phyloP scores from a whole-genome alignment of 2,888 invertebrate species.

The Drosophila phalerata region DNA sequence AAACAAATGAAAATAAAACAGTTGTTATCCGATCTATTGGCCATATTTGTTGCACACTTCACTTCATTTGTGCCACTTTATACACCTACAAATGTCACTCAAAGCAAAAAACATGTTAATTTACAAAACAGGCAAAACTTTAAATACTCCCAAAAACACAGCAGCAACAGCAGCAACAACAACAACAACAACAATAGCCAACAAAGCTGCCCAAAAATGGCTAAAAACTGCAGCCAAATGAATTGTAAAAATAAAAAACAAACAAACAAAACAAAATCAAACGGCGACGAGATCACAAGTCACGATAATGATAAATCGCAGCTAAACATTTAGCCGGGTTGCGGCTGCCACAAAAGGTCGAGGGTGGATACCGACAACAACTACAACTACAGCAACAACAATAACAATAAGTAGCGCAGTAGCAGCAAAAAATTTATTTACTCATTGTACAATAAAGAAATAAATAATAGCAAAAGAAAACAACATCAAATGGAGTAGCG shows the following conservation, averaged over 20 bases:
- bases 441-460: slow-evolving; percentile 80
- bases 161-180: slow-evolving; percentile 6
- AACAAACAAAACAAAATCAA: slow-evolving; percentile 55
- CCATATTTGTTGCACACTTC: slow-evolving; percentile 79
- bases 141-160: slow-evolving; percentile 55
- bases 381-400: slow-evolving; percentile 31
- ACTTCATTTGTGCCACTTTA: slow-evolving; percentile 81
- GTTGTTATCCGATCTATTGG: slow-evolving; percentile 55
- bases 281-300: slow-evolving; percentile 77
- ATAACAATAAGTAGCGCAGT: slow-evolving; percentile 63
- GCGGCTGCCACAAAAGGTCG: slow-evolving; percentile 78
- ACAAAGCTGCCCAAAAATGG: slow-evolving; percentile 61
- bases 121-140: slow-evolving; percentile 57
- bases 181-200: slow-evolving; percentile 43
- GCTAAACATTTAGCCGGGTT: slow-evolving; percentile 77
- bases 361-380: slow-evolving; percentile 70
- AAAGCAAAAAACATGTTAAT: slow-evolving; percentile 77
- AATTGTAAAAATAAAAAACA: slow-evolving; percentile 36
- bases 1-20: slow-evolving; percentile 1
- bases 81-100: slow-evolving; percentile 81
- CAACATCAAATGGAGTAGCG: slow-evolving; percentile 54
- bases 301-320: slow-evolving; percentile 82
- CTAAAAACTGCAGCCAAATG: slow-evolving; percentile 53
- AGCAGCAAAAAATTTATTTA: slow-evolving; percentile 76
- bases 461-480: slow-evolving; percentile 64